Base-by-base conservation (phyloP, 1,140 invertebrate species). In the Meloidogyne chitwoodi region DNA sequence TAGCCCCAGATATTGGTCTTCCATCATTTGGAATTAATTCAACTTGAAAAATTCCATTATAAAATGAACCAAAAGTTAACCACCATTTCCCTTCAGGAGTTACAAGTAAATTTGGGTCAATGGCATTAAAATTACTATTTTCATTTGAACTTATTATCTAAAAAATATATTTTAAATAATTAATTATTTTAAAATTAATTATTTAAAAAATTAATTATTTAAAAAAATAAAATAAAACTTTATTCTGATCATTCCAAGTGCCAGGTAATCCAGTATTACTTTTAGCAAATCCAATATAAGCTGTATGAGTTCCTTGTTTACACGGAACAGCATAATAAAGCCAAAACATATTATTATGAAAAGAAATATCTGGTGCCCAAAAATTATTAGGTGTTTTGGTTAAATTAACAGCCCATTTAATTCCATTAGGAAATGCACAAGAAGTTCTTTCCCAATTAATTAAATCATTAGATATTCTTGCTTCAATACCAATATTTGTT, bases 101-200 rank as follows among this genome's bases (percentile, higher is more conserved):
- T 2, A 75, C 73, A 26, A 75, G 63, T n/a, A 75, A 34, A 41
- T 75, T 75, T 3, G 73, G 73, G 73, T 75, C 73, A 48, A 75
- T 75, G 8, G 70, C 70, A 63, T 73, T 73, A 64, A 27, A 73
- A n/a, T 26, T 24, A 34, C 22, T 22, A 6, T 6, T 6, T 16
- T 73, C 70, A 8, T 16, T 62, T 5, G 70, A 73, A 24, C 12
- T 31, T 3, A 73, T n/a, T 61, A 73, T 62, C 70, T 73, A n/a
- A n/a, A 73, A 24, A 24, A 16, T 24, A 24, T n/a, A 63, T 11
- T 63, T 22, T 56, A 72, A 14, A n/a, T 10, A 62, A n/a, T 19
- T 44, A 62, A 56, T 61, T n/a, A n/a, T n/a, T n/a, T n/a, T n/a
- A n/a, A n/a, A n/a, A n/a, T n/a, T n/a, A n/a, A n/a, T n/a, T n/a